Evolutionary conservation across 2,888 invertebrate species (phyloP), one percentile per base, ranked within the genome.

Genomic region (Choristoneura rosaceana): DNA sequence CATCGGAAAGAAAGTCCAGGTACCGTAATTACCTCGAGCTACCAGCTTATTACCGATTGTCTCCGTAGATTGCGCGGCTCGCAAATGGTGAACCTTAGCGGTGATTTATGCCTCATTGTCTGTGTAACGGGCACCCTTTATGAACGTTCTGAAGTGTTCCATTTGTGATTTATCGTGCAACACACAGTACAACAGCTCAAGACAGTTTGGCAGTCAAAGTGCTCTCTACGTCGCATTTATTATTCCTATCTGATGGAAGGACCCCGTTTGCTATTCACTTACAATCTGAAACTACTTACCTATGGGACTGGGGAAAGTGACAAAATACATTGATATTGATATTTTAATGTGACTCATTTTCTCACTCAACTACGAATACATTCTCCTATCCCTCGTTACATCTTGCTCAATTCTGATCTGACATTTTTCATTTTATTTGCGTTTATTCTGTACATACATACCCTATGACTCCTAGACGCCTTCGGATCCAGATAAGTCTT

Each of bases 401-500:
- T 47, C 14, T n/a, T 47, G 4, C 47, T 12, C 14, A n/a, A n/a
- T n/a, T 47, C 0, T 47, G 15, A 17, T 52, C 50, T n/a, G 25
- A 25, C 25, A 25, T 25, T 12, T 3, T 52, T 17, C n/a, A 50
- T 15, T 3, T 25, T 25, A 55, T 10, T 8, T 4, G 25, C 10
- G 25, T 55, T 25, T 55, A 25, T 47, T 7, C 0, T 15, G 9
- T 63, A 14, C 2, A n/a, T 45, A 69, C 55, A 95, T 95, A 98
- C 98, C 95, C 98, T 96, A 91, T 98, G 98, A 95, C 98, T 98
- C 85, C 98, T 96, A 62, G 98, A 98, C 63, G 99, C 98, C 91
- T 98, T 98, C 4, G 99, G 99, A 90, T 99, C 99, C 88, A 99
- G 95, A 93, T 99, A 99, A 8, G 99, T 98, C 82, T 97, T 96